phyloP scores from a whole-genome alignment of 2,797 vertebrate species.

The Ptychadena robeensis region DNA sequence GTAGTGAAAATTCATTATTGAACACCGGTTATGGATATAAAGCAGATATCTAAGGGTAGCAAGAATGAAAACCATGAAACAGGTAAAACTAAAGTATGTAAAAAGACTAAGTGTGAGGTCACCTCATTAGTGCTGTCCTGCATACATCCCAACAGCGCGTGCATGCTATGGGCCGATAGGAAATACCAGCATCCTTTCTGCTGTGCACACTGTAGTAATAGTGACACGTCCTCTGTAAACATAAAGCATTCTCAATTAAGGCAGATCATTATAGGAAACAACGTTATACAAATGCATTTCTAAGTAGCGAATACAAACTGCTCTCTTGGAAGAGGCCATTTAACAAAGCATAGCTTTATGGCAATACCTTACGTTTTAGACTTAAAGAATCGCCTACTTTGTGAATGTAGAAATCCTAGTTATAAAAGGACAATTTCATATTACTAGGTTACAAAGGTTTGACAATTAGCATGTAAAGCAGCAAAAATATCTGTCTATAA shows the following conservation, averaged over 20 bases:
- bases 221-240: slow-evolving; percentile 78
- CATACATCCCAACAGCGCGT: slow-evolving; percentile 83
- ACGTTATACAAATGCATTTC: not conserved
- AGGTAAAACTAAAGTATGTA: too few relatives aligned
- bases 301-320: not conserved
- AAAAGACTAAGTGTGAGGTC: slow-evolving; percentile 16
- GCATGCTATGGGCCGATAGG: slow-evolving; percentile 76
- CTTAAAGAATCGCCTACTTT: not conserved
- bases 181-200: slow-evolving; percentile 83
- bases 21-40: too few relatives aligned
- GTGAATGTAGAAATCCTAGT: too few relatives aligned
- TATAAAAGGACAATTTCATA: too few relatives aligned
- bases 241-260: not conserved
- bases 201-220: slow-evolving; percentile 76
- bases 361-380: too few relatives aligned
- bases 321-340: too few relatives aligned
- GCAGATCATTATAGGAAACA: not conserved
- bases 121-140: slow-evolving; percentile 91
- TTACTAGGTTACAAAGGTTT: not conserved
- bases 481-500: too few relatives aligned
- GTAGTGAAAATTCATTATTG: too few relatives aligned
- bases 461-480: not conserved
- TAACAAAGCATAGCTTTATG: not conserved
- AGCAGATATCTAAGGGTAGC: too few relatives aligned
- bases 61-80: not conserved